Conservation (phyloP, 2,888 invertebrate genomes). For the Metellina segmentata region DNA sequence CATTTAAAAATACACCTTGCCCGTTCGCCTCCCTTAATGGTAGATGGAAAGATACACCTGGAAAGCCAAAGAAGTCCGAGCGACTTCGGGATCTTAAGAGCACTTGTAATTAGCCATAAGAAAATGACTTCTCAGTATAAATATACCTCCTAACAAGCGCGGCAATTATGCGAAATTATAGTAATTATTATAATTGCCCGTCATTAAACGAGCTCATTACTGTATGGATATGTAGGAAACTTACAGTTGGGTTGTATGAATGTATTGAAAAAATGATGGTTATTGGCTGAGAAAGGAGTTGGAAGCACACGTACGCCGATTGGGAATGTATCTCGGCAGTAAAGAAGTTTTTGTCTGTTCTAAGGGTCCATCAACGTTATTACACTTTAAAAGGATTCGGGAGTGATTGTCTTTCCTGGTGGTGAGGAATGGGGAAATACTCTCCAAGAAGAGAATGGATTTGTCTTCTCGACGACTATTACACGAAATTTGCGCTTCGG, state of each 20-base stretch:
- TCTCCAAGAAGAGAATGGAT: too few species aligned
- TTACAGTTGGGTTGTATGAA: conserved; percentile 7
- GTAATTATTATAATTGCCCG: conserved; percentile 69
- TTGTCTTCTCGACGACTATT: too few species aligned
- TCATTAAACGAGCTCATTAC: conserved; percentile 56
- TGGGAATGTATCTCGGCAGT: conserved; percentile 6
- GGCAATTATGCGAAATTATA: conserved; percentile 67
- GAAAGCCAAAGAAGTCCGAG: conserved; percentile 15
- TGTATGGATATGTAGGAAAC: conserved; percentile 40
- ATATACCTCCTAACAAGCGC: conserved; percentile 60
- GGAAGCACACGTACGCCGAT: conserved; percentile 1
- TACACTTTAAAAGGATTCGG: conserved; percentile 34
- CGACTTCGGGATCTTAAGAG: conserved; percentile 19
- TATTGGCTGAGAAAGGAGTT: too few species aligned
- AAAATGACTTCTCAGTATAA: conserved; percentile 66
- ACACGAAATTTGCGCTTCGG: too few species aligned
- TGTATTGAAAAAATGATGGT: conserved; percentile 18
- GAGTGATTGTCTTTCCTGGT: conserved; percentile 13
- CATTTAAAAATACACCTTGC: conserved; percentile 50
- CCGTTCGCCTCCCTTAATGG: not conserved
- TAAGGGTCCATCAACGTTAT: conserved; percentile 40
- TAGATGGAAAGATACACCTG: conserved; percentile 14
- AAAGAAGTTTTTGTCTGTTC: not conserved
- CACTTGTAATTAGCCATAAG: conserved; percentile 62
- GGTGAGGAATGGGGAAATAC: too few species aligned